Conservation (phyloP, 2,113 vertebrate genomes). For the Cyanoderma ruficeps region DNA sequence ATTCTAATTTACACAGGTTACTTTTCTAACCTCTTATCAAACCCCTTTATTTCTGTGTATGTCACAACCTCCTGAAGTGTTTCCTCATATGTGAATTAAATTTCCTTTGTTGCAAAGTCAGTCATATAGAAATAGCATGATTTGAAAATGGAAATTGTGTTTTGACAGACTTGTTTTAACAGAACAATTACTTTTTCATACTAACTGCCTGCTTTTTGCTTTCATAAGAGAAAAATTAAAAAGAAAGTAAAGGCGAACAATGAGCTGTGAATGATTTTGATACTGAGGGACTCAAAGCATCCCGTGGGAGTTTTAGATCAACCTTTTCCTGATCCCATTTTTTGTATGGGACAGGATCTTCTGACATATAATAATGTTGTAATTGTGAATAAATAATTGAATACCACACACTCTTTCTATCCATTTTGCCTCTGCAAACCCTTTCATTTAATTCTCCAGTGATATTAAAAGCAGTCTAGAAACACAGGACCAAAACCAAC, state of each 20-base stretch:
- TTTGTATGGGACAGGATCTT: neutral
- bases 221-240: neutral
- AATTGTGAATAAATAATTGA: neutral
- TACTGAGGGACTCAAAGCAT: neutral
- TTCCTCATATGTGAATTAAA: neutral
- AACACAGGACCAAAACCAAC: neutral
- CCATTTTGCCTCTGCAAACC: neutral
- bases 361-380: neutral
- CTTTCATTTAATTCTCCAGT: neutral
- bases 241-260: neutral
- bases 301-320: neutral
- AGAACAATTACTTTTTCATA: neutral
- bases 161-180: neutral
- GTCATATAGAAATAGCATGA: neutral
- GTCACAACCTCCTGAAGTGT: neutral
- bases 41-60: neutral
- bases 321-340: neutral
- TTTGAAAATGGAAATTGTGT: neutral
- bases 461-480: neutral
- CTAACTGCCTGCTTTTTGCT: neutral
- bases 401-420: neutral
- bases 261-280: neutral
- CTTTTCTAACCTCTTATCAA: neutral
- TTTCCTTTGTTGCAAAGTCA: neutral
- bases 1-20: neutral